Evolutionary conservation across 2,888 invertebrate genomes (phyloP), one percentile per base, ranked within the genome.

Genomic region (Pammene fasciana): DNA sequence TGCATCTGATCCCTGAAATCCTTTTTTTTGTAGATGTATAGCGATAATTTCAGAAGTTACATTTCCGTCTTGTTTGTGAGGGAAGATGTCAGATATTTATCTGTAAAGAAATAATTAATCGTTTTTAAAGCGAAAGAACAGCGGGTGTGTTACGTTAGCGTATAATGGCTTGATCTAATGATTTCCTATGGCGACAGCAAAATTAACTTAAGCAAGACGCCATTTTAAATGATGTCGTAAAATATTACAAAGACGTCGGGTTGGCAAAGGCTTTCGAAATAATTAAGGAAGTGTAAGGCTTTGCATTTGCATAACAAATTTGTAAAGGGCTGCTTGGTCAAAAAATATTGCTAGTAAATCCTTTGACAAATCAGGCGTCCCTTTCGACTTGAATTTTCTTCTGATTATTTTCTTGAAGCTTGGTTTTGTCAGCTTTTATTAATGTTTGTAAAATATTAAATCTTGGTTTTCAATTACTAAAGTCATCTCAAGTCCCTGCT

Each of bases 261-360:
- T 81, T 82, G 77, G 79, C 80, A 78, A 81, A 81, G 84, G 84
- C 82, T 81, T 84, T 82, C 79, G 84, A 87, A 88, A 89, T 88
- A 88, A 89, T 89, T 88, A 88, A 87, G 85, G 85, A 84, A 87
- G 84, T 86, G 86, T 88, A 88, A 87, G 85, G 83, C 79, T 84
- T 86, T 84, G 80, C 81, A 87, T 89, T 89, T 87, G 85, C 87
- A 88, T 88, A 87, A 86, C 85, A 86, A 88, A 88, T 87, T 87
- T 81, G 79, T 78, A 80, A 82, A 82, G 81, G 79, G 78, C 78
- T 78, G 76, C 78, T 78, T 78, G 76, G 72, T 72, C 75, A 76
- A 84, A 86, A 85, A 86, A 83, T 83, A 84, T 84, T 77, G 76
- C 75, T 77, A 76, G 79, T 80, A 85, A 87, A 87, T 86, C 86